Evolutionary conservation across 2,888 invertebrate species (phyloP), one percentile per base, ranked within the genome.

Genomic region (Drosophila longiperda): DNA sequence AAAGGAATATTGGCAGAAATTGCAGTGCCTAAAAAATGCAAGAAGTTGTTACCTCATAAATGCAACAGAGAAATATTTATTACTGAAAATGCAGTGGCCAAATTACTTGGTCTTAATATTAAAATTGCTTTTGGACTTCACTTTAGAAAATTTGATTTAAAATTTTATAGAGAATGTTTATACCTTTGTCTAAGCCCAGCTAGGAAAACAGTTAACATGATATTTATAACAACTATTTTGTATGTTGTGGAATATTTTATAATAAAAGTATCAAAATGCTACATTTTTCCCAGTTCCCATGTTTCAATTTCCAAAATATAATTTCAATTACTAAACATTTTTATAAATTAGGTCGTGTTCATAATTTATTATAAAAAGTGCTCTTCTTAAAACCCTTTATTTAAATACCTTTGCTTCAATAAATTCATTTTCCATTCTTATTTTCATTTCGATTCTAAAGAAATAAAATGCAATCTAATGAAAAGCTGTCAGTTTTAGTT

Each of bases 211-310:
- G n/a, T 2, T n/a, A n/a, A 11, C n/a, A n/a, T n/a, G 5, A 11
- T 12, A 20, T 20, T 20, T 3, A 6, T 20, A 6, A 12, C 6
- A 12, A 11, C 3, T n/a, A 20, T 5, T n/a, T 42, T 42, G 11
- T n/a, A n/a, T 29, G 29, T 42, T n/a, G 11, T 3, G 0, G 42
- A n/a, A 11, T 40, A 0, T 5, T n/a, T 11, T 11, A 11, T 11
- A 12, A 12, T 12, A 12, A 45, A 45, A 12, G 7, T 20, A 1
- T 3, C 6, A 12, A 20, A 20, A 3, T 20, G 3, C 3, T 7
- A 3, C 1, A 4, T 1, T 45, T 20, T 20, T 20, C 12, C 3
- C 2, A 7, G 20, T 0, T 20, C 12, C 1, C 12, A 45, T 0
- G n/a, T 23, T 45, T 1, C n/a, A 5, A 40, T 38, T 17, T 8